Conservation (phyloP, 2,797 vertebrate species). For the Podarcis lilfordi region DNA sequence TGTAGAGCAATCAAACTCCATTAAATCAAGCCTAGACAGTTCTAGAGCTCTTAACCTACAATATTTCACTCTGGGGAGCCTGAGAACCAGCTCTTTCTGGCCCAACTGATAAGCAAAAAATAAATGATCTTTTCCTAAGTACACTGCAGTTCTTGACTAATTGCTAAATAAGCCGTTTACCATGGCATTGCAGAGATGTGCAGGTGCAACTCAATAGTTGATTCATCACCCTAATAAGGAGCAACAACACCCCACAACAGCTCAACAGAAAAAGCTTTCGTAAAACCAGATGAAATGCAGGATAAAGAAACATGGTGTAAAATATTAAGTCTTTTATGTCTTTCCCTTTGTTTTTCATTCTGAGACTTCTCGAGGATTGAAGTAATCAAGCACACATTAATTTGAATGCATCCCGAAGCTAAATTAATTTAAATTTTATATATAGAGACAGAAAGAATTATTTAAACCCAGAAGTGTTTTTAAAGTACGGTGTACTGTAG, state of each 20-base stretch:
- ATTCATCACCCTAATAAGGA: constrained; percentile 62
- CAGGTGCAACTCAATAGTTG: constrained; percentile 47
- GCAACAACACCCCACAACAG: constrained; percentile 35
- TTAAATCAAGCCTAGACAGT: constrained; percentile 62
- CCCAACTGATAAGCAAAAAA: constrained; percentile 53
- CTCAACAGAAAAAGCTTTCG: constrained; percentile 58
- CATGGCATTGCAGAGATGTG: constrained; percentile 22
- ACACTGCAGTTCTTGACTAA: constrained; percentile 60
- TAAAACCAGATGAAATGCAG: constrained; percentile 54
- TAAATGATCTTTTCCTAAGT: constrained; percentile 57
- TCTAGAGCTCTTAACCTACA: constrained; percentile 38
- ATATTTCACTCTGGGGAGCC: constrained; percentile 60
- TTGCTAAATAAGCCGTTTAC: constrained; percentile 52
- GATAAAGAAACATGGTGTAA: constrained; percentile 54
- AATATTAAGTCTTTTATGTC: constrained; percentile 49
- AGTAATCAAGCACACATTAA: constrained; percentile 30
- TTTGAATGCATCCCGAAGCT: background rate
- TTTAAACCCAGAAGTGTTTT: background rate
- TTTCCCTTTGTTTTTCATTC: constrained; percentile 51
- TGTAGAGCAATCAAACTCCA: constrained; percentile 54
- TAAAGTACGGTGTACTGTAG: background rate
- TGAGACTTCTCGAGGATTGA: constrained; percentile 43
- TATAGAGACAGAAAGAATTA: too few species aligned
- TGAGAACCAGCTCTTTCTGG: constrained; percentile 51
- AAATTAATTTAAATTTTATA: background rate